Evolutionary conservation across 2,797 vertebrate species (phyloP), one percentile per base, ranked within the genome.

Genomic region (Gephyroberyx darwinii): DNA sequence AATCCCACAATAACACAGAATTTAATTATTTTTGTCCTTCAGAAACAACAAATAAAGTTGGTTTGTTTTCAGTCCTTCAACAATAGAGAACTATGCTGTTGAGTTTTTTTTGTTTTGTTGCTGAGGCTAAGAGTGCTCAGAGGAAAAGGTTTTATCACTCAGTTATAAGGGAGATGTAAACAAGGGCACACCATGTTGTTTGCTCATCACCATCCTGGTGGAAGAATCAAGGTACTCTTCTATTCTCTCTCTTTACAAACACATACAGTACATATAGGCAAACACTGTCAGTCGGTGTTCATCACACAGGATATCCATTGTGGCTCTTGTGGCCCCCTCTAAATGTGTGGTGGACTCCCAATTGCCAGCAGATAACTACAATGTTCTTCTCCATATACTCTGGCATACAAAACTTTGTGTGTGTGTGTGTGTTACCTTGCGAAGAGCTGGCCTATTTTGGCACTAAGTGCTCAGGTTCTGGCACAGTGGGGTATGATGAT

Each of bases 401-500:
- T 12, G 8, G 14, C 14, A 26, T 58, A 22, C 26, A 26, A 13
- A 26, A 39, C 9, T 58, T 33, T 58, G 56, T 56, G 54, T 58
- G 56, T 58, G 56, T 58, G 57, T 33, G 31, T 68, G 33, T 33
- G 48, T 48, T 16, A 8, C 31, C 16, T 30, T 43, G 1, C 60
- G 17, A 48, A 65, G 31, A 69, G 54, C 17, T n/a, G 8, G n/a
- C 20, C 20, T 52, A n/a, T 3, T 31, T 22, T 61, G 7, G 17
- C 0, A 53, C 12, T 16, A 62, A 54, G 56, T 58, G 43, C 64
- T 59, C 47, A 37, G 16, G 12, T 59, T 75, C 41, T 73, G 26
- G 68, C 43, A 61, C 45, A 37, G 14, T n/a, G 39, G 45, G 5
- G 20, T 47, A 52, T n/a, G 30, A 61, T 51, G 55, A 73, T 59